Conservation (phyloP, 2,888 invertebrate species). For the Hypolimnas misippus region DNA sequence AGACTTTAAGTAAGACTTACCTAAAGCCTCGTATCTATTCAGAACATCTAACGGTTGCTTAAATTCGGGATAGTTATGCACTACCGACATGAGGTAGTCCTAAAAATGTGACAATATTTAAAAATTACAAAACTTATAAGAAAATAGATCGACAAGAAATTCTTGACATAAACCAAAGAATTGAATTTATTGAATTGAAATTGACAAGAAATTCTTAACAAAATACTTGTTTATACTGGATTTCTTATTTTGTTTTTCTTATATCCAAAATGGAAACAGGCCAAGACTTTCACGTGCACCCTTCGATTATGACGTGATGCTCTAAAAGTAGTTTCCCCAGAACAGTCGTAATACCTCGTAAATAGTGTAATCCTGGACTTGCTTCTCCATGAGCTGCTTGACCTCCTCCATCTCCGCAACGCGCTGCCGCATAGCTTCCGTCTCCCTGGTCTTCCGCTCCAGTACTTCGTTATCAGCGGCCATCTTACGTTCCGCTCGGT, state of each 20-base stretch:
- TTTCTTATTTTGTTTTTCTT: too few relatives aligned
- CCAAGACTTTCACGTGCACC: too few relatives aligned
- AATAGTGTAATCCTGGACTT: slow-evolving; percentile 83
- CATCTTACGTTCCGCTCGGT: slow-evolving; percentile 85
- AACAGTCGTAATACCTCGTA: slow-evolving; percentile 82
- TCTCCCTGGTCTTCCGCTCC: slow-evolving; percentile 75
- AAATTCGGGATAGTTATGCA: slow-evolving; percentile 81
- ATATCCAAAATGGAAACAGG: too few relatives aligned
- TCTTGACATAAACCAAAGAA: too few relatives aligned
- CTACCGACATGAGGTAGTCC: slow-evolving; percentile 84
- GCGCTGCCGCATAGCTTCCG: slow-evolving; percentile 75
- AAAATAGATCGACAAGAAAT: neutral
- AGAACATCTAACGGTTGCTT: slow-evolving; percentile 85
- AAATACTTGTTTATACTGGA: too few relatives aligned
- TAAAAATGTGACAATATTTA: too few relatives aligned
- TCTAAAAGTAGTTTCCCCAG: too few relatives aligned
- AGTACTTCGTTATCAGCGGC: slow-evolving; percentile 79
- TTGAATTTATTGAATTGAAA: too few relatives aligned
- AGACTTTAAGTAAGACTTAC: too few relatives aligned
- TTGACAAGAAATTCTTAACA: too few relatives aligned
- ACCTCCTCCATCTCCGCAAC: slow-evolving; percentile 77
- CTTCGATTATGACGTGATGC: too few relatives aligned
- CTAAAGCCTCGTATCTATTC: slow-evolving; percentile 85
- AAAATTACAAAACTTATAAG: too few relatives aligned
- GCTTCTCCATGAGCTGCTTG: slow-evolving; percentile 82